A percentile compares a stretch with the other conserved stretches of the same genome.
Evolutionary conservation across 2,113 vertebrate genomes (phyloP).

Genomic region (Cichladusa arquata): DNA sequence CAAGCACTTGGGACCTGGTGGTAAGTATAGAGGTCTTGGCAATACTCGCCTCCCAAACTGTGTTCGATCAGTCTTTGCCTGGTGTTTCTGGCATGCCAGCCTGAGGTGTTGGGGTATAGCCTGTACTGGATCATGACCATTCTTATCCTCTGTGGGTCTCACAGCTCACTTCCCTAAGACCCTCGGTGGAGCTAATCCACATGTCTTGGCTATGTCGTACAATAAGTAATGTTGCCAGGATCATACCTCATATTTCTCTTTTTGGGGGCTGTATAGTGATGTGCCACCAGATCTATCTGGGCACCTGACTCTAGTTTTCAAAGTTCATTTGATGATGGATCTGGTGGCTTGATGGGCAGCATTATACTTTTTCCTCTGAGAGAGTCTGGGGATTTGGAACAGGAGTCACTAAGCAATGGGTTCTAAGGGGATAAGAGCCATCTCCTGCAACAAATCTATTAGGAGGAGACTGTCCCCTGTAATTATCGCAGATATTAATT

Average conservation of each 20-base stretch:
- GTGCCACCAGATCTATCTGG: conserved; percentile 66
- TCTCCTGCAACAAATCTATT: conserved; percentile 55
- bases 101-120: conserved; percentile 71
- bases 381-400: conserved; percentile 57
- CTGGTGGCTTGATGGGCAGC: conserved; percentile 65
- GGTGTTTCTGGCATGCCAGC: conserved; percentile 76
- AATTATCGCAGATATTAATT: conserved; percentile 54
- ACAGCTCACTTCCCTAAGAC: conserved; percentile 59
- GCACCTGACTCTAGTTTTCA: conserved; percentile 54
- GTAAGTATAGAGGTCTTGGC: conserved; percentile 73
- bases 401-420: conserved; percentile 35
- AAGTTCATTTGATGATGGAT: conserved; percentile 59
- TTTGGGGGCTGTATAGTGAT: conserved; percentile 49
- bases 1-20: conserved; percentile 65
- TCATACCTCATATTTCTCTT: conserved; percentile 63
- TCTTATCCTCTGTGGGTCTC: conserved; percentile 71
- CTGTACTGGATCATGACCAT: conserved; percentile 70
- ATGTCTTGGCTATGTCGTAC: conserved; percentile 66
- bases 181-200: conserved; percentile 66
- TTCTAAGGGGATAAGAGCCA: conserved; percentile 40
- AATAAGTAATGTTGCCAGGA: conserved; percentile 69
- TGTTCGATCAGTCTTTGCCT: conserved; percentile 75
- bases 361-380: conserved; percentile 70
- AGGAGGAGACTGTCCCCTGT: conserved; percentile 54
- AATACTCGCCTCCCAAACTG: conserved; percentile 68